Evolutionary conservation across 2,797 vertebrate species (phyloP), one percentile per base, ranked within the genome.

Genomic region (Capromys pilorides): DNA sequence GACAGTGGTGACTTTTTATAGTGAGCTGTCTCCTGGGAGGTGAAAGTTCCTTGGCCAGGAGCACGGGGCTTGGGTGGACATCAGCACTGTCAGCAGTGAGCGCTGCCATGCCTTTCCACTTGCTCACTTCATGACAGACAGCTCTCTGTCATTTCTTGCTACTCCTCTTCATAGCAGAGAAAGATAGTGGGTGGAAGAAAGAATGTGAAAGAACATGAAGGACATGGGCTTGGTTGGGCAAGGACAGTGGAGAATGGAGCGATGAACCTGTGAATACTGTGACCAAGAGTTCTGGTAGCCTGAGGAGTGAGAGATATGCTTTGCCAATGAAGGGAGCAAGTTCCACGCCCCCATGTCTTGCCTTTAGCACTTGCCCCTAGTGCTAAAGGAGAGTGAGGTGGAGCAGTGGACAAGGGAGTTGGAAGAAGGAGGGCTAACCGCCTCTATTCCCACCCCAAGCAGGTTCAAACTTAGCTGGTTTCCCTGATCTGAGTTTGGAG

Each of bases 251-350:
- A 49, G 88, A n/a, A 66, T n/a, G 19, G 22, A 75, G 61, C 26
- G 28, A 9, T 41, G 31, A 5, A 1, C 10, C 11, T 16, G 8
- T 36, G 54, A 33, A 31, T 24, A 2, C 0, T 2, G 1, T 4
- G 51, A 33, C 24, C 28, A 3, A 12, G 8, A 6, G 24, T 64
- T 6, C 64, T 11, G 24, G 3, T 9, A 22, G 33, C 14, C 45
- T 7, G 8, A 31, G 36, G 45, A 31, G 33, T 3, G 67, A 10
- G 0, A 51, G 39, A 19, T 16, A 2, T 2, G 5, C 4, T 64
- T 49, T 49, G 6, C 41, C 78, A 59, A 5, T 49, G 26, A 31
- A 9, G 36, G 0, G 4, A 69, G 31, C 22, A 36, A 9, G n/a
- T 49, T 22, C 5, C 41, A 2, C 0, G 3, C 7, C 11, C 54